Conservation (phyloP, 2,113 vertebrate species). For the Sturnus vulgaris region DNA sequence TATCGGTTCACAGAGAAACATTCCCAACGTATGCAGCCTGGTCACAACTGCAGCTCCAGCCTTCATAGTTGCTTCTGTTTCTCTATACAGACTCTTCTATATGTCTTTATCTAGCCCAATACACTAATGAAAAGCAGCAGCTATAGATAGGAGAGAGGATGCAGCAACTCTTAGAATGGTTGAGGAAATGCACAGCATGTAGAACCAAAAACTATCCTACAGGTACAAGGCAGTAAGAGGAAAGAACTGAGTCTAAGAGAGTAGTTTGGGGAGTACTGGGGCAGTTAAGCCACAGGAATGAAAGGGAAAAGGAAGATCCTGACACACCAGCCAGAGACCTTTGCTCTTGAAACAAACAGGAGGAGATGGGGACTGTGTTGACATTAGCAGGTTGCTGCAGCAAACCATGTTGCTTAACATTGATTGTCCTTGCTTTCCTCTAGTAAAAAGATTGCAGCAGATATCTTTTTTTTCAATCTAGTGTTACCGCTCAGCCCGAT, state of each 20-base stretch:
- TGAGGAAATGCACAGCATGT: not conserved
- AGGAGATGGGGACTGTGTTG: not conserved
- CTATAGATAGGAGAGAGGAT: not conserved
- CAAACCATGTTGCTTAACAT: not conserved
- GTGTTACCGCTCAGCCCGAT: not conserved
- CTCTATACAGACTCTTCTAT: not conserved
- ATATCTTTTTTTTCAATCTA: not conserved
- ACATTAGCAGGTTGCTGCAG: not conserved
- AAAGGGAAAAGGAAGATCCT: not conserved
- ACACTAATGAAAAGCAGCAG: not conserved
- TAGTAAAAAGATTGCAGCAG: not conserved
- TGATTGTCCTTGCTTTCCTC: not conserved
- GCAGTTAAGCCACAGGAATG: not conserved
- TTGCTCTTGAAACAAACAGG: not conserved
- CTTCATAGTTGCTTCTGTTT: not conserved
- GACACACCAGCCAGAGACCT: not conserved
- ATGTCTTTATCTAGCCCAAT: not conserved
- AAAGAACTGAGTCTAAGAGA: not conserved
- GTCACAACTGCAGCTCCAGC: not conserved
- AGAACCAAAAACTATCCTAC: not conserved
- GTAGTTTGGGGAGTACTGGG: not conserved
- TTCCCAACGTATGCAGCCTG: not conserved
- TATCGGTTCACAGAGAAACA: not conserved
- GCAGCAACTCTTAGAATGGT: not conserved
- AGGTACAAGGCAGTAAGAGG: not conserved